Conservation (phyloP, 2,888 invertebrate genomes). For the Agriopis aurantiaria region DNA sequence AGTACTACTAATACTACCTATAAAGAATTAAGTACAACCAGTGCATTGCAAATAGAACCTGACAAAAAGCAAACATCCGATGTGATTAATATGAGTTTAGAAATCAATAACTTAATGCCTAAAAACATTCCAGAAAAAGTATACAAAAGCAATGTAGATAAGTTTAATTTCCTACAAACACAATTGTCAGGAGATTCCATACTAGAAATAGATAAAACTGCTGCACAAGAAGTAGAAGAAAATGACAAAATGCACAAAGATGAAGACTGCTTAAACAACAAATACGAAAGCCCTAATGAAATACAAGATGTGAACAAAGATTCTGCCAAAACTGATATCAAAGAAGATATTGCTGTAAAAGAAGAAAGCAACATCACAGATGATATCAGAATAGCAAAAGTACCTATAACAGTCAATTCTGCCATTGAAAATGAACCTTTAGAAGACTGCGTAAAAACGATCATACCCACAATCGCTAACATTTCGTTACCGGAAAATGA, state of each 20-base stretch:
- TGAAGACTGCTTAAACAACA: conserved; percentile 53
- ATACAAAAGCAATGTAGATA: conserved; percentile 76
- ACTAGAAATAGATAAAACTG: conserved; percentile 52
- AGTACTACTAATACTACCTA: conserved; percentile 62
- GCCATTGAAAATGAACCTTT: conserved; percentile 15
- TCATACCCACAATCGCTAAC: conserved; percentile 48
- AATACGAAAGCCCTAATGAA: conserved; percentile 38
- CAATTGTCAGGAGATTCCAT: conserved; percentile 64
- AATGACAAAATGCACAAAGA: conserved; percentile 51
- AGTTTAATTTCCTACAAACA: conserved; percentile 79
- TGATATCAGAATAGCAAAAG: conserved; percentile 74
- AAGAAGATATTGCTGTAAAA: conserved; percentile 47
- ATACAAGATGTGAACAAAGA: conserved; percentile 45
- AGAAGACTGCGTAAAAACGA: conserved; percentile 16
- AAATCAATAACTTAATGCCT: conserved; percentile 26
- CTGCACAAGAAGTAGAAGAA: conserved; percentile 51
- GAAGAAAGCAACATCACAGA: conserved; percentile 74
- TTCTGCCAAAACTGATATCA: neutral
- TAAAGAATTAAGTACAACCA: conserved; percentile 63
- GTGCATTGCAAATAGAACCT: conserved; percentile 54
- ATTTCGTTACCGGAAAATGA: conserved; percentile 11
- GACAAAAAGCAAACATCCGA: conserved; percentile 50
- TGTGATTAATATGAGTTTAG: conserved; percentile 31
- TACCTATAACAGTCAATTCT: conserved; percentile 41
- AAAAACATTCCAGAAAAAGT: conserved; percentile 62